Evolutionary conservation across 2,888 invertebrate genomes (phyloP).

Genomic region (Campoplex nolae): DNA sequence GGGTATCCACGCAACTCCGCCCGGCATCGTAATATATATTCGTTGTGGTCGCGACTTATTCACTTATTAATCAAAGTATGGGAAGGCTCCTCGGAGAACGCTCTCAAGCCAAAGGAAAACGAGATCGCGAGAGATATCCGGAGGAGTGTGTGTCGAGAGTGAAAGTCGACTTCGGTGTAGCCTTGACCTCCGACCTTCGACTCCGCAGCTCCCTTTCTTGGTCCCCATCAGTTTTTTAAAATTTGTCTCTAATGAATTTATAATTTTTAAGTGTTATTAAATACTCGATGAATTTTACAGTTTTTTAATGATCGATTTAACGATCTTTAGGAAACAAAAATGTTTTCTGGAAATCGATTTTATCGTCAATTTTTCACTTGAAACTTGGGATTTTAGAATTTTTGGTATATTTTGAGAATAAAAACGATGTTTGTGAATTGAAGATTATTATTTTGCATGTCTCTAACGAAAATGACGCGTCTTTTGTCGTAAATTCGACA

Average conservation of each 20-base stretch:
- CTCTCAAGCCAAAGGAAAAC: constrained; percentile 77
- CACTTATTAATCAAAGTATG: constrained; percentile 71
- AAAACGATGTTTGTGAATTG: neutral
- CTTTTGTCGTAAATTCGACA: neutral
- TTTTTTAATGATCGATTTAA: neutral
- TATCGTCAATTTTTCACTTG: neutral
- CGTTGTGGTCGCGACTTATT: neutral
- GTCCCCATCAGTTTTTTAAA: constrained; percentile 41
- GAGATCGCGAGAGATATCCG: constrained; percentile 30
- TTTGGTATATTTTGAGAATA: neutral
- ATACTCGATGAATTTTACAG: neutral
- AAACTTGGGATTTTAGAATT: neutral
- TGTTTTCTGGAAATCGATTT: neutral
- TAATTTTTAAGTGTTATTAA: neutral
- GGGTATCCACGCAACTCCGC: neutral
- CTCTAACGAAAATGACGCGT: neutral
- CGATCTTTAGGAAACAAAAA: neutral
- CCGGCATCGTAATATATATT: constrained; percentile 11
- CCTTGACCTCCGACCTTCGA: constrained; percentile 84
- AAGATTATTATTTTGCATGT: no score
- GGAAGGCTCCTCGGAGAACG: constrained; percentile 79
- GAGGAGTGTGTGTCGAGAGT: constrained; percentile 71
- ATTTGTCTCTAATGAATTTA: neutral
- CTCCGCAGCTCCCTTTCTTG: constrained; percentile 63
- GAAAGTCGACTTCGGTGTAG: constrained; percentile 78